Percentiles rank a stretch among this genome's conserved stretches.
Conservation (phyloP, 2,888 invertebrate genomes). For the Xestia ashworthii region DNA sequence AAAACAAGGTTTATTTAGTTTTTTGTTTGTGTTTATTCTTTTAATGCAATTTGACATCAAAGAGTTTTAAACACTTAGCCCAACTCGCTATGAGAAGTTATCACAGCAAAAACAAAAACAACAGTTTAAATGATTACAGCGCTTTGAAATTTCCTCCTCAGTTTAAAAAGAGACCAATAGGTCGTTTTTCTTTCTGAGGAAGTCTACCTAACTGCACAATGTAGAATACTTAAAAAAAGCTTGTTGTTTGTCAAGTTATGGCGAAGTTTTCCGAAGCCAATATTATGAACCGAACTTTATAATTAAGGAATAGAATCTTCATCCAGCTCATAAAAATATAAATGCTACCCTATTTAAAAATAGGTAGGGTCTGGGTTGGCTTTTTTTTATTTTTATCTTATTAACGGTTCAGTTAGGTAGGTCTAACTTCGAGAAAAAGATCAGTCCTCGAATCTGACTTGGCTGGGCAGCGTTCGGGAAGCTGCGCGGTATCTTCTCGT, state of each 20-base stretch:
- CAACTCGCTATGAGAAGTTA: background rate
- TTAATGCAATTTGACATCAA: background rate
- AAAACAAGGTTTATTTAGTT: too few relatives aligned
- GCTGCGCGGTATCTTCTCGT: too few relatives aligned
- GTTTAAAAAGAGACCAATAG: background rate
- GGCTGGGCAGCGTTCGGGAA: too few relatives aligned
- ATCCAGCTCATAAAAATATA: conserved; percentile 23
- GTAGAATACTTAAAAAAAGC: conserved; percentile 5
- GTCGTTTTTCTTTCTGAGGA: too few relatives aligned
- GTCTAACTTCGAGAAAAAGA: too few relatives aligned
- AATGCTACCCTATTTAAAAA: background rate
- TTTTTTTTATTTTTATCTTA: too few relatives aligned
- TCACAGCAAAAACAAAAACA: background rate
- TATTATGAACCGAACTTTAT: conserved; percentile 33
- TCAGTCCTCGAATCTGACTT: too few relatives aligned
- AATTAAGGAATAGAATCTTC: conserved; percentile 35
- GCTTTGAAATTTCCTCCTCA: background rate
- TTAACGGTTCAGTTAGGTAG: too few relatives aligned
- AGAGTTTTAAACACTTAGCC: background rate
- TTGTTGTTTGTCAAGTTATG: conserved; percentile 27
- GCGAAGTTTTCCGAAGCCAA: conserved; percentile 28
- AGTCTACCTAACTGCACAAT: background rate
- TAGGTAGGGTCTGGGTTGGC: too few relatives aligned
- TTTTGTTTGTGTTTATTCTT: too few relatives aligned
- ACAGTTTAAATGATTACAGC: background rate